Base-by-base conservation (phyloP, 1,140 invertebrate species). In the Temnothorax curvispinosus region DNA sequence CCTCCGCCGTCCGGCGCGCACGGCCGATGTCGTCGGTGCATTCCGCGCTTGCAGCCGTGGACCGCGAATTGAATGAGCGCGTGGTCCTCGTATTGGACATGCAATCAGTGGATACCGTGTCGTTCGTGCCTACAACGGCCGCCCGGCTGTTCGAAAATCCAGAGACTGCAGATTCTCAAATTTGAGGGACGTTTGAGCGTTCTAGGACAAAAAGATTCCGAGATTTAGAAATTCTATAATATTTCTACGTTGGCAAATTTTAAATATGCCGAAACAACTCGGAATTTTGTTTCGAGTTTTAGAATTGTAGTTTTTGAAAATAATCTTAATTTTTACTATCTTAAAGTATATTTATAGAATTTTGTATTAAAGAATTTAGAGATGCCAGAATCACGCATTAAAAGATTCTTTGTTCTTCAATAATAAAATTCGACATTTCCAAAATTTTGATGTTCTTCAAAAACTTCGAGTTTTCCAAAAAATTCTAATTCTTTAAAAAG, bases 21-120 rank as follows among this genome's bases (percentile, higher is more conserved):
- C 54, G 3, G 3, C 72, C 78, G 56, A 84, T 38, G 82, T 88
- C 58, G 27, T 60, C 54, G 50, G 27, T 52, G 76, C 69, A 81
- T 81, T 85, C 76, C 85, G 38, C 47, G 75, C 56, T 62, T 60
- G 64, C 54, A 72, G 54, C 54, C 71, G 62, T 86, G 54, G 82
- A 47, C 76, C 72, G 65, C 69, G 90, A 91, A 87, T 89, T 89
- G 90, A 91, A 91, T 86, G 77, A 91, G 87, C 81, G 86, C 76
- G 71, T 91, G 87, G 87, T 91, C 86, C 90, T 89, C 77, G 78
- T 89, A 89, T 80, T 85, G 81, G 86, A 88, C 85, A 87, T 89
- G 76, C 88, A 89, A 91, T 91, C 87, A 87, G 72, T 84, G 90
- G 82, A 91, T 89, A 74, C n/a, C 80, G 41, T 84, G 67, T 84